These are phyloP conservation scores for Prorops nasuta DNA, from an alignment of 1,140 invertebrate genomes.

Conservation along the genomic window DNA sequence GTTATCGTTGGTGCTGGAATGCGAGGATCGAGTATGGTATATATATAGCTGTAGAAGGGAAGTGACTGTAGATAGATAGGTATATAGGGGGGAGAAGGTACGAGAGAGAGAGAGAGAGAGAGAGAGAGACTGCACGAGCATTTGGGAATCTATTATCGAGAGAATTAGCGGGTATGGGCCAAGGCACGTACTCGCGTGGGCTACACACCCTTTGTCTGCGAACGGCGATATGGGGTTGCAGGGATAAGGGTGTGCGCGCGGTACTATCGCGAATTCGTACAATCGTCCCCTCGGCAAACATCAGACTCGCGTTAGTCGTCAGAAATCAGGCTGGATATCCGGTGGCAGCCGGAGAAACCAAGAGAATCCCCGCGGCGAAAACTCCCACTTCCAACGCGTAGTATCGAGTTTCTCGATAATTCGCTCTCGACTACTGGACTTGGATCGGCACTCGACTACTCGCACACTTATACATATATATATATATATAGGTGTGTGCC, in stretches of 20 bases:
- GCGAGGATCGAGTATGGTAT: neutral
- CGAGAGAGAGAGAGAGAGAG: conserved; percentile 9
- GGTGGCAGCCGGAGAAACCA: conserved; percentile 37
- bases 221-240: conserved; percentile 39
- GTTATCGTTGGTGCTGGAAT: neutral
- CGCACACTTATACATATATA: too few relatives aligned
- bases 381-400: conserved; percentile 6
- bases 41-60: neutral
- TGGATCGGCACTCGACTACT: neutral
- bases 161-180: conserved; percentile 38
- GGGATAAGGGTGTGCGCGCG: conserved; percentile 23
- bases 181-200: conserved; percentile 27
- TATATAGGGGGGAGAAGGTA: neutral
- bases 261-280: conserved; percentile 1
- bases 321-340: conserved; percentile 38
- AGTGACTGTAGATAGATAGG: neutral
- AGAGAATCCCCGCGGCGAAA: conserved; percentile 16
- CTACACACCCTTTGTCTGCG: conserved; percentile 42
- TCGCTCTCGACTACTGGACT: conserved; percentile 10
- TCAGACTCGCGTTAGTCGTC: conserved; percentile 39
- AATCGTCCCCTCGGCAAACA: conserved; percentile 37
- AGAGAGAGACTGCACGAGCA: conserved; percentile 15
- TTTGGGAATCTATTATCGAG: conserved; percentile 42
- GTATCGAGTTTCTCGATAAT: conserved; percentile 38
- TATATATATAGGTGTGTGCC: too few relatives aligned